Evolutionary conservation across 2,888 invertebrate species (phyloP), one percentile per base, ranked within the genome.

Genomic region (Leucophora obtusa): DNA sequence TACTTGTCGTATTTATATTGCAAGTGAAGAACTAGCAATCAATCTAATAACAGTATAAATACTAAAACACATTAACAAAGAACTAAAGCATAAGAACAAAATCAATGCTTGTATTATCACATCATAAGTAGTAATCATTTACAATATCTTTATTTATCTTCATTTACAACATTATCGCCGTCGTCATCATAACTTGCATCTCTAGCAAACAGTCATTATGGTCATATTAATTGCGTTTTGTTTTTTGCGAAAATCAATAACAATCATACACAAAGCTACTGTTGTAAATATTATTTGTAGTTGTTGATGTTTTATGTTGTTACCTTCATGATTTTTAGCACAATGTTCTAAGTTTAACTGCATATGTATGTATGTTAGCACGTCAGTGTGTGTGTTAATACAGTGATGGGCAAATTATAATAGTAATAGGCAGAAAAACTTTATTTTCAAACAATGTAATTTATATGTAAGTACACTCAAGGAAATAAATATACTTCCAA

Each of bases 271-370:
- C 53, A 54, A n/a, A 38, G 66, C 21, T 33, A 43, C 24, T 54
- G 54, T 17, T 35, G 28, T 15, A 17, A 28, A 15, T 17, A 21
- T 56, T 33, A 21, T 56, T 62, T 54, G 15, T 53, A 9, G 14
- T 62, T 35, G 50, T 51, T 15, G 24, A 15, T 70, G 24, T 21
- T 35, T 18, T 68, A 35, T 43, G 47, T 24, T 60, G 53, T 79
- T 75, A 79, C 79, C 79, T 79, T 79, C 79, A 73, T 65, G 47
- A 65, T 73, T 69, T 79, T 35, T 79, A 69, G 79, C 73, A 73
- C 79, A 79, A 79, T 65, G 79, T 73, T 73, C 79, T 79, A 58
- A 58, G 73, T 73, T 79, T 73, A 62, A 75, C 75, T n/a, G n/a
- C n/a, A n/a, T n/a, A n/a, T n/a, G n/a, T n/a, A n/a, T n/a, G n/a